Percentiles rank a stretch among this genome's conserved stretches.
Evolutionary conservation across 2,888 invertebrate genomes (phyloP).

Genomic region (Poecilus cupreus): DNA sequence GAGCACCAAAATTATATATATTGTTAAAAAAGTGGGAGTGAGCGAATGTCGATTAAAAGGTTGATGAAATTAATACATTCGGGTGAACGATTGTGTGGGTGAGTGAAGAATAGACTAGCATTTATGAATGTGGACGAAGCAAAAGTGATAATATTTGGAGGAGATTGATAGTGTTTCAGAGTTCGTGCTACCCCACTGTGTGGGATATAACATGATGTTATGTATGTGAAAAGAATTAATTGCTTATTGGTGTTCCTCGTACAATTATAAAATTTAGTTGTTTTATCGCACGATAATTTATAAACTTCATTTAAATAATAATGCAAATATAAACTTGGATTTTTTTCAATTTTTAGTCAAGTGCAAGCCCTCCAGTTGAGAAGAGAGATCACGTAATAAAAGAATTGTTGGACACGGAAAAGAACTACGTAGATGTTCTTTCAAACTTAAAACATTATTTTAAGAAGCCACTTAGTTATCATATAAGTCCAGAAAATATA

Average conservation of each 20-base stretch:
- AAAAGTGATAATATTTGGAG: no score
- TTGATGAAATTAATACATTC: no score
- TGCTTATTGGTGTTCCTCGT: background rate
- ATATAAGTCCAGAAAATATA: constrained; percentile 84
- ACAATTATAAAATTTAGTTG: background rate
- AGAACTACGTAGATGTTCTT: constrained; percentile 96
- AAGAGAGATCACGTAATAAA: constrained; percentile 95
- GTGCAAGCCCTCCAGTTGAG: constrained; percentile 74
- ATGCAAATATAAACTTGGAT: background rate
- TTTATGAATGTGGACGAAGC: no score
- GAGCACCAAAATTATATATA: background rate
- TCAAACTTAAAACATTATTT: constrained; percentile 88
- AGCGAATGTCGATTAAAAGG: no score
- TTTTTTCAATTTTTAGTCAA: constrained; percentile 22
- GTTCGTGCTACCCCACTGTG: no score
- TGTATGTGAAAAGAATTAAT: background rate
- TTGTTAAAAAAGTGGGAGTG: no score
- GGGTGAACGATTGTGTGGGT: no score
- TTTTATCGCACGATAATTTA: background rate
- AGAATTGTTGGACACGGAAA: constrained; percentile 97
- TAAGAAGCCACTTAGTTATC: constrained; percentile 83
- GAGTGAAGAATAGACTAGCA: no score
- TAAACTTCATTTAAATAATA: background rate
- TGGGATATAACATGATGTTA: no score
- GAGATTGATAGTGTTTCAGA: no score